Evolutionary conservation across 1,140 invertebrate species (phyloP).

Genomic region (Drosophila lacteicornis): DNA sequence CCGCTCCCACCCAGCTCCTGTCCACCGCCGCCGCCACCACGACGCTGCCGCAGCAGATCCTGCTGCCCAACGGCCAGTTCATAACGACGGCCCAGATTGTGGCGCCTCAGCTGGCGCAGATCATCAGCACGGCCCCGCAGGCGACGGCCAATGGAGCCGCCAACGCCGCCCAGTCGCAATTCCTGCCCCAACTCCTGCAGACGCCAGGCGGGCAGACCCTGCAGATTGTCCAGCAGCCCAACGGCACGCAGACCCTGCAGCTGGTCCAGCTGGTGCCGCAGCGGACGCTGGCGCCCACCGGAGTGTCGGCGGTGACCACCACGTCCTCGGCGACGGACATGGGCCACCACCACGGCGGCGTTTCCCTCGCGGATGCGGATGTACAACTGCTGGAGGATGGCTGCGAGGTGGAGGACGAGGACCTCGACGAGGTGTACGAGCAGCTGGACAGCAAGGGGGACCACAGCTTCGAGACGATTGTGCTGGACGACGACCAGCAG

Average conservation of each 20-base stretch:
- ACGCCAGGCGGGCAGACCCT: constrained; percentile 75
- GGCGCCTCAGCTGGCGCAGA: constrained; percentile 68
- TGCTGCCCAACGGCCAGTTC: constrained; percentile 83
- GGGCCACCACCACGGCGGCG: constrained; percentile 38
- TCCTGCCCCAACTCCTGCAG: constrained; percentile 76
- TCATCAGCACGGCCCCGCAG: constrained; percentile 58
- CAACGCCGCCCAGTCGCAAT: constrained; percentile 63
- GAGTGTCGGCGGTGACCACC: constrained; percentile 32
- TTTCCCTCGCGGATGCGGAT: constrained; percentile 60
- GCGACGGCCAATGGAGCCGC: constrained; percentile 35
- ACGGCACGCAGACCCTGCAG: constrained; percentile 78
- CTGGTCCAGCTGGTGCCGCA: constrained; percentile 75
- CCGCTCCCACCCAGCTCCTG: constrained; percentile 57
- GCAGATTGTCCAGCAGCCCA: constrained; percentile 81
- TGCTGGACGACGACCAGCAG: constrained; percentile 77
- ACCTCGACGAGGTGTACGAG: constrained; percentile 71
- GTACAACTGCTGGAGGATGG: constrained; percentile 71
- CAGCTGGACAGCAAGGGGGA: constrained; percentile 62
- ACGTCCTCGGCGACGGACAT: constrained; percentile 52
- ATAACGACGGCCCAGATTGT: constrained; percentile 82
- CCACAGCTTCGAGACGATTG: constrained; percentile 75
- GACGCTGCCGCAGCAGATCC: constrained; percentile 72
- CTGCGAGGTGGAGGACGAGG: constrained; percentile 68
- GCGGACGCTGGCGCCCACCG: constrained; percentile 46
- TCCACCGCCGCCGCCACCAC: constrained; percentile 52